Evolutionary conservation across 1,140 invertebrate species (phyloP).

Genomic region (Thalassaphorura encarpata): DNA sequence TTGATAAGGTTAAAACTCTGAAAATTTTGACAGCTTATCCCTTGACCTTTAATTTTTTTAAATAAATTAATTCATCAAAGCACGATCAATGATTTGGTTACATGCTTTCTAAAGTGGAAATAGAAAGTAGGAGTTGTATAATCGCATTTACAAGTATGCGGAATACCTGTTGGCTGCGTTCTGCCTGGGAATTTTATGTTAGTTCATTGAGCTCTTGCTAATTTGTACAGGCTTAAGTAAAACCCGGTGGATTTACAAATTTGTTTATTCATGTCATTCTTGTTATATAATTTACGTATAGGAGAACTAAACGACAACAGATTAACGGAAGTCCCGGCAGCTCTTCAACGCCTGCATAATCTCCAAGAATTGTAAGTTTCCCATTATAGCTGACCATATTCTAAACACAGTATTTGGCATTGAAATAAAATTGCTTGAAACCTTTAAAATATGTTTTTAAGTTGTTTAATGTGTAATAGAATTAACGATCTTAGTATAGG

Average conservation of each 20-base stretch:
- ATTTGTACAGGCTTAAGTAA: not conserved
- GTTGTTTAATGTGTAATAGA: no score
- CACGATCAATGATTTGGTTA: not conserved
- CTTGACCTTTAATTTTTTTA: not conserved
- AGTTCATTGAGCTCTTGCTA: not conserved
- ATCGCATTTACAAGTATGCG: not conserved
- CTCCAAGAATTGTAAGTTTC: slow-evolving; percentile 61
- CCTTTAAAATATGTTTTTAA: no score
- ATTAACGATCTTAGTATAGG: no score
- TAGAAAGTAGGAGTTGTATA: not conserved
- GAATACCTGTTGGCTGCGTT: not conserved
- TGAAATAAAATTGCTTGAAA: no score
- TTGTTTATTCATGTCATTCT: slow-evolving; percentile 18
- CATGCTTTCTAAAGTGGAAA: not conserved
- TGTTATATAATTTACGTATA: slow-evolving; percentile 35
- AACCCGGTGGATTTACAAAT: not conserved
- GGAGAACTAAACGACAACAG: slow-evolving; percentile 65
- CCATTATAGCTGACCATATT: no score
- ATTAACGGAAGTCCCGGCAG: slow-evolving; percentile 52
- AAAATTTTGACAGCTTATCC: no score
- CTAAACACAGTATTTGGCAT: no score
- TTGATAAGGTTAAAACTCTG: not conserved
- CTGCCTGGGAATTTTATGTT: not conserved
- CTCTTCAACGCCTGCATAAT: slow-evolving; percentile 49
- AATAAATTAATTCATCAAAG: not conserved